phyloP scores from a whole-genome alignment of 2,797 vertebrate species.

The Anguilla pacifica region DNA sequence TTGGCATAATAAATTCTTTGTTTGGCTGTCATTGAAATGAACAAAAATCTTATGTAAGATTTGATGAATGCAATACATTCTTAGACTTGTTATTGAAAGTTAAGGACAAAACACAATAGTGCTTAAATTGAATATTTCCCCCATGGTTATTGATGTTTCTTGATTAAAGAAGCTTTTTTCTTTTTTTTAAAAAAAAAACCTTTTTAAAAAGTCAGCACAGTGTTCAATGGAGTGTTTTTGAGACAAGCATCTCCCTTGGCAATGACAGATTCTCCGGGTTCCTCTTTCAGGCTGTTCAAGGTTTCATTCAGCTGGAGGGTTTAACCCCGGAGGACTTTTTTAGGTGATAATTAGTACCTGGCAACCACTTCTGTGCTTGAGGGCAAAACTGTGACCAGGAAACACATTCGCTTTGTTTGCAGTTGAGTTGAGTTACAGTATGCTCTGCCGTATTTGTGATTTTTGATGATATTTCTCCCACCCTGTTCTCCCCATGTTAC shows the following conservation, averaged over 20 bases:
- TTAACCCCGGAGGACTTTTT: slow-evolving; percentile 15
- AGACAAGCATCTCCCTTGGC: not conserved
- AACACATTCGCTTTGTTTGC: not conserved
- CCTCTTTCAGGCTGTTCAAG: not conserved
- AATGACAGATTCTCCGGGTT: not conserved
- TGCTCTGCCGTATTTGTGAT: not conserved
- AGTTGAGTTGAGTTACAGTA: not conserved
- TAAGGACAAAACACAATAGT: not conserved
- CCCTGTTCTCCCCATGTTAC: not conserved
- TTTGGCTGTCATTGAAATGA: not conserved
- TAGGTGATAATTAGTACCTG: not conserved
- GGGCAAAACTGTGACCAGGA: not conserved
- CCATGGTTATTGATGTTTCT: not conserved
- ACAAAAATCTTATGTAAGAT: not conserved
- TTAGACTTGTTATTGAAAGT: not conserved
- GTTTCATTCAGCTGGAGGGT: not conserved
- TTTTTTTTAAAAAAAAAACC: not conserved
- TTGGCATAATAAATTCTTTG: not conserved
- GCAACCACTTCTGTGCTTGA: not conserved
- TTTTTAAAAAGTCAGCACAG: not conserved
- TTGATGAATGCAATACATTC: not conserved
- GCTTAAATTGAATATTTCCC: not conserved
- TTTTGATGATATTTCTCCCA: not conserved
- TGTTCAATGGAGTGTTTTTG: not conserved
- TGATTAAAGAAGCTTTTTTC: not conserved